These are phyloP conservation scores for Plusia festucae DNA, from an alignment of 2,888 invertebrate species.

Conservation along the genomic window DNA sequence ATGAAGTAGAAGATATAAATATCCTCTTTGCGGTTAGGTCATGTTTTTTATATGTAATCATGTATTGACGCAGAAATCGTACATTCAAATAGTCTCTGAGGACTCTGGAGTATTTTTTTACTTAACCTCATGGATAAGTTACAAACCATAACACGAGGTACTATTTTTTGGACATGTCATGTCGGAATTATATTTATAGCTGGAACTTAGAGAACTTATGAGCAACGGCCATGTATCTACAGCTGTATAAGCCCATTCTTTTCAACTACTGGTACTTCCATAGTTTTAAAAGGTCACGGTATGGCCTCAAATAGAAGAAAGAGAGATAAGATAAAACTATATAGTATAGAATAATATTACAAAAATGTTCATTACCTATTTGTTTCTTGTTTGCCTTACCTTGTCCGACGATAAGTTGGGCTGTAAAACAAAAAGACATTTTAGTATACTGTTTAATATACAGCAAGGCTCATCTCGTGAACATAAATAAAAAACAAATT, in stretches of 20 bases:
- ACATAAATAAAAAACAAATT: too few species aligned
- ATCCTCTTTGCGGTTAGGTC: too few species aligned
- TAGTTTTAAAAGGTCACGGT: neutral
- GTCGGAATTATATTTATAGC: too few species aligned
- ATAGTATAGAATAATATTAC: conserved; percentile 46
- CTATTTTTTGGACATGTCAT: too few species aligned
- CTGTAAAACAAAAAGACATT: conserved; percentile 85
- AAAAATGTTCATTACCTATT: conserved; percentile 66
- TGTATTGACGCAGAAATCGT: too few species aligned
- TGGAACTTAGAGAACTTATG: neutral
- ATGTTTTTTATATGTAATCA: too few species aligned
- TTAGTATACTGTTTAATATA: conserved; percentile 51
- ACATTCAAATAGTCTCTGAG: too few species aligned
- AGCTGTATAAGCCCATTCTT: neutral
- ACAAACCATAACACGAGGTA: too few species aligned
- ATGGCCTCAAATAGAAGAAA: conserved; percentile 6
- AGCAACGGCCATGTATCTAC: neutral
- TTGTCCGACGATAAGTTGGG: conserved; percentile 97
- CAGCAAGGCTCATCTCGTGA: too few species aligned
- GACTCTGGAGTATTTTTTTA: too few species aligned
- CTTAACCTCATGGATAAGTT: too few species aligned
- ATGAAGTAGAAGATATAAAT: too few species aligned
- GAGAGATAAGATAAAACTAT: conserved; percentile 21
- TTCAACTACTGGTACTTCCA: neutral
- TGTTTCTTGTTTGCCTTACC: conserved; percentile 89